Percentiles rank a stretch among this genome's conserved stretches.
These are phyloP conservation scores for Takifugu ocellatus DNA, from an alignment of 2,797 vertebrate species.

Conservation along the genomic window DNA sequence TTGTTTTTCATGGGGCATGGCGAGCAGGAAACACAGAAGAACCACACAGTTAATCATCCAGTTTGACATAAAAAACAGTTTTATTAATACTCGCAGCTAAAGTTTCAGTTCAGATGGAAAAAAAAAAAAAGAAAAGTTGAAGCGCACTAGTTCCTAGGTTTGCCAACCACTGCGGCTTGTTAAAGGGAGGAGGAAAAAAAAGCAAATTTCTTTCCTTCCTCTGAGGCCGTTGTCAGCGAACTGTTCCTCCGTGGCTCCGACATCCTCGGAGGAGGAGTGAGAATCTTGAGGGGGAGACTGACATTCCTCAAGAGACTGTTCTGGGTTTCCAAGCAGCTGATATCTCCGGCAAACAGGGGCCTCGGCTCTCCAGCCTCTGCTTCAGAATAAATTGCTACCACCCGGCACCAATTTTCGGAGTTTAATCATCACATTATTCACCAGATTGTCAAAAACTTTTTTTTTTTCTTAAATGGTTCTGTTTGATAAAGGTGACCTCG, in stretches of 20 bases:
- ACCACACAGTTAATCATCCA: constrained; percentile 11
- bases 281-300: constrained; percentile 42
- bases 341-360: constrained; percentile 62
- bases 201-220: constrained; percentile 14
- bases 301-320: constrained; percentile 62
- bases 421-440: constrained; percentile 76
- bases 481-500: constrained; percentile 70
- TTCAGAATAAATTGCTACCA: constrained; percentile 67
- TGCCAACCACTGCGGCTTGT: constrained; percentile 17
- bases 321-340: constrained; percentile 57
- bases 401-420: constrained; percentile 55
- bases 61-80: constrained; percentile 24
- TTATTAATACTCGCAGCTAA: not conserved
- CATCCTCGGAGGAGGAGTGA: constrained; percentile 37
- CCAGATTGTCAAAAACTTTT: constrained; percentile 61
- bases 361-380: constrained; percentile 31
- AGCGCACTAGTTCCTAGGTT: constrained; percentile 1
- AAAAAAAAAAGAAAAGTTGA: constrained; percentile 3
- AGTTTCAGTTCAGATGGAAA: constrained; percentile 6
- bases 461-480: constrained; percentile 50
- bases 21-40: constrained; percentile 1
- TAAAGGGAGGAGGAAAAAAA: constrained; percentile 21
- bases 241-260: constrained; percentile 35
- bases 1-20: constrained; percentile 2
- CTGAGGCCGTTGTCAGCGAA: constrained; percentile 34